These are phyloP conservation scores for Malacoraja senta DNA, from an alignment of 2,797 vertebrate species.

Conservation along the genomic window DNA sequence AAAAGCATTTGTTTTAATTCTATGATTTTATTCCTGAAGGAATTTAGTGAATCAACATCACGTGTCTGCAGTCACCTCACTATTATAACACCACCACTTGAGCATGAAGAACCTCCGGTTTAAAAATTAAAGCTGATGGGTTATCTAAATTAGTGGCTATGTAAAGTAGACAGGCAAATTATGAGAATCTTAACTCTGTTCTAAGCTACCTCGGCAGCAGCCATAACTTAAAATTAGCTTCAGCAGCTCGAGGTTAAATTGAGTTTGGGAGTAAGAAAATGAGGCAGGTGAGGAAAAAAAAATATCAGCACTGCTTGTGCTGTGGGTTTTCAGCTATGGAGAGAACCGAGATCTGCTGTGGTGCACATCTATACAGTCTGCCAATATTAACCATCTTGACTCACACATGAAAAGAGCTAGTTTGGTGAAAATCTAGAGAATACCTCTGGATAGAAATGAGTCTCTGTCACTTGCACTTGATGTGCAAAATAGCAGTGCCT, in stretches of 20 bases:
- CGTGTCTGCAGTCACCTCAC: background rate
- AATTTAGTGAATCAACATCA: background rate
- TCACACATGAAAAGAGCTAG: conserved; percentile 44
- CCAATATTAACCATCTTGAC: background rate
- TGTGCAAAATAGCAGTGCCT: too few species aligned
- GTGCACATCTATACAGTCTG: background rate
- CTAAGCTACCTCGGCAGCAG: too few species aligned
- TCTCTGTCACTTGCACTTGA: too few species aligned
- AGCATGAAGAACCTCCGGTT: background rate
- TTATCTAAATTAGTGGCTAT: background rate
- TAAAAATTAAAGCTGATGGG: background rate
- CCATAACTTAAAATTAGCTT: background rate
- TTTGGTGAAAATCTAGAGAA: conserved; percentile 43
- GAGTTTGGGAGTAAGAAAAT: background rate
- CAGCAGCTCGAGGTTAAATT: background rate
- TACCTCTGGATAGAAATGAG: conserved; percentile 14
- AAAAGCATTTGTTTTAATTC: background rate
- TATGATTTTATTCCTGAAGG: background rate
- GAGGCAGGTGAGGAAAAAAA: too few species aligned
- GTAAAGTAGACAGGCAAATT: background rate
- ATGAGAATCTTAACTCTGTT: background rate
- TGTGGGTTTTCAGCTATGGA: background rate
- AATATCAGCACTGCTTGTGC: background rate
- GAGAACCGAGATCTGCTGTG: background rate
- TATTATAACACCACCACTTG: background rate